A percentile compares a stretch with the other conserved stretches of the same genome.
Evolutionary conservation across 2,888 invertebrate genomes (phyloP).

Genomic region (Acronicta aceris): DNA sequence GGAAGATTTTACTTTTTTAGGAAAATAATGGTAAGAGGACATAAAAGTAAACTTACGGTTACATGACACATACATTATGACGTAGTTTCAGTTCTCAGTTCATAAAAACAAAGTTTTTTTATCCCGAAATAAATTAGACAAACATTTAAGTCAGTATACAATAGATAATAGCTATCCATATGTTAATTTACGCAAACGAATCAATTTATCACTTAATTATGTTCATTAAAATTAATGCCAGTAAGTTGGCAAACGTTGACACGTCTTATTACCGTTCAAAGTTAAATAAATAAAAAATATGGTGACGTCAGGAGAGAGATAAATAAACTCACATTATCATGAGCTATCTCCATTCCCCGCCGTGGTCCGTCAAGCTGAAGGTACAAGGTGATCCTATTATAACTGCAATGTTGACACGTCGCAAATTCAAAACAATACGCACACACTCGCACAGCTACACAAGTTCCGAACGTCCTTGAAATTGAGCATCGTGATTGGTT

Average conservation of each 20-base stretch:
- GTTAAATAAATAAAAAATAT: conserved; percentile 22
- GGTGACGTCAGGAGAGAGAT: conserved; percentile 35
- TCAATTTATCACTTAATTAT: conserved; percentile 32
- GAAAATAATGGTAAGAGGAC: too few relatives aligned
- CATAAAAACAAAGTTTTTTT: conserved; percentile 3
- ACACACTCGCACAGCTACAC: conserved; percentile 24
- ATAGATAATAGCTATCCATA: conserved; percentile 20
- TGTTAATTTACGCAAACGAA: conserved; percentile 31
- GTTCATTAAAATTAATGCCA: conserved; percentile 37
- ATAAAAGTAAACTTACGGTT: background rate
- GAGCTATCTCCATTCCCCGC: conserved; percentile 51
- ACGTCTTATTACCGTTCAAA: conserved; percentile 34
- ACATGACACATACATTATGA: background rate
- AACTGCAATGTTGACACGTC: conserved; percentile 53
- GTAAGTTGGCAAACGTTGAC: conserved; percentile 46
- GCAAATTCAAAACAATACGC: conserved; percentile 57
- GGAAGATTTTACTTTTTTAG: too few relatives aligned
- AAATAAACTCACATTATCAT: conserved; percentile 47
- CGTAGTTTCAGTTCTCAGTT: conserved; percentile 1
- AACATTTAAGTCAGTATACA: conserved; percentile 5
- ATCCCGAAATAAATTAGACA: background rate
- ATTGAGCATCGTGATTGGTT: conserved; percentile 55
- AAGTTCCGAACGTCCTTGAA: conserved; percentile 58
- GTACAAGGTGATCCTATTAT: conserved; percentile 34
- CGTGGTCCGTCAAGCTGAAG: conserved; percentile 27